Evolutionary conservation across 1,140 invertebrate species (phyloP), one percentile per base, ranked within the genome.

Genomic region (Meteorus sp.): DNA sequence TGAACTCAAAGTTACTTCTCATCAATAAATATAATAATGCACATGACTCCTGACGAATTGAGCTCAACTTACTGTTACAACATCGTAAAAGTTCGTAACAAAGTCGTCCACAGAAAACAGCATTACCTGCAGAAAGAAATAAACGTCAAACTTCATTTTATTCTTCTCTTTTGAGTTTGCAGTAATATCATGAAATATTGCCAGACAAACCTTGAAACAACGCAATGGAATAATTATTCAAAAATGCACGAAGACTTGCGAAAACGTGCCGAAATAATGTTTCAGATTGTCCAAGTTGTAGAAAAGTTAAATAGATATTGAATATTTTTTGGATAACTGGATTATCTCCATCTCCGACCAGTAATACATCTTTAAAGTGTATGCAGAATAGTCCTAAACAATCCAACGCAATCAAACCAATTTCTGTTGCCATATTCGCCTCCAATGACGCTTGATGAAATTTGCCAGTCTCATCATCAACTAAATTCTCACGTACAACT

Each of bases 1-100:
- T 91, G 69, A 92, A 93, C 71, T 96, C 92, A 81, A 94, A 96
- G 80, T 96, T 97, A 68, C 90, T 92, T 59, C 93, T 85, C 93
- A 97, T 95, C 17, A 97, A 82, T 31, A 95, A 80, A 80, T 97
- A 97, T 0, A 97, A 80, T 6, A 95, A 86, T 53, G 93, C 93
- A 69, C 93, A 94, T 0, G 93, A 91, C 75, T 96, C 93, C 67
- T 94, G 90, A 25, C 94, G 84, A 29, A 93, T 85, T 44, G 85
- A 87, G 56, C 87, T 86, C 58, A 93, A 79, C 47, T 90, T 86
- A 73, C 90, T 92, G 68, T 90, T 91, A 71, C 91, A 93, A 66
- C 89, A 89, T 65, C 86, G 85, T 9, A 94, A 78, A 54, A 93
- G 81, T 69, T 92, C 89, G 65, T 90, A 89, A 67, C 94, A 94